Evolutionary conservation across 1,140 invertebrate species (phyloP).

Genomic region (Helicoverpa armigera): DNA sequence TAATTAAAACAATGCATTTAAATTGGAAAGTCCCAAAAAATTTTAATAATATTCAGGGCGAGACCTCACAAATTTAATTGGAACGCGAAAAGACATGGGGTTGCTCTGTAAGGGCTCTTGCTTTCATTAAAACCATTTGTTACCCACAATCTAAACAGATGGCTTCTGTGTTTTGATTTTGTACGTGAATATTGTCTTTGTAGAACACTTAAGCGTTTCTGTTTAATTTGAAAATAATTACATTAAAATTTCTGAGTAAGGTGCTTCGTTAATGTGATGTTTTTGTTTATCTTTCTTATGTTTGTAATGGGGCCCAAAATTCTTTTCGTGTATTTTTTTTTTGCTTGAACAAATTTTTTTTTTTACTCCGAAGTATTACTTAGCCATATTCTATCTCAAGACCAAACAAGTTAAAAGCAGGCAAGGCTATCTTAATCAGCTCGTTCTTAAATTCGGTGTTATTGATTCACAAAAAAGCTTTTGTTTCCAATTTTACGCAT

Average conservation of each 20-base stretch:
- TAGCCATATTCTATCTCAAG: too few relatives aligned
- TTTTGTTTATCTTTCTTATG: not conserved
- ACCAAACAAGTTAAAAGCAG: too few relatives aligned
- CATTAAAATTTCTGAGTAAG: not conserved
- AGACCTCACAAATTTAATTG: conserved; percentile 52
- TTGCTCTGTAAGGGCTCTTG: conserved; percentile 22
- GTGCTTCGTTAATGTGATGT: not conserved
- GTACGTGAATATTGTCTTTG: conserved; percentile 44
- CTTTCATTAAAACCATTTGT: conserved; percentile 59
- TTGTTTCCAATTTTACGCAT: too few relatives aligned
- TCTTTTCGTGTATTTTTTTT: too few relatives aligned
- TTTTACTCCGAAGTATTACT: too few relatives aligned
- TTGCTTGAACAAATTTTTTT: too few relatives aligned
- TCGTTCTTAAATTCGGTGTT: too few relatives aligned
- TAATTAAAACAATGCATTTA: conserved; percentile 10
- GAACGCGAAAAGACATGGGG: conserved; percentile 48
- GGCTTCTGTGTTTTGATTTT: conserved; percentile 44
- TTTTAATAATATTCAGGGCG: conserved; percentile 25
- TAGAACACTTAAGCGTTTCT: not conserved
- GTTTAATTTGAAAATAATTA: not conserved
- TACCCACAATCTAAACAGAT: conserved; percentile 35
- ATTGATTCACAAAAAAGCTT: too few relatives aligned
- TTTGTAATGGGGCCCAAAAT: too few relatives aligned
- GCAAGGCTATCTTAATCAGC: too few relatives aligned
- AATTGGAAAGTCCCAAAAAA: conserved; percentile 18